Evolutionary conservation across 2,113 vertebrate genomes (phyloP).

Genomic region (Oriolus oriolus): DNA sequence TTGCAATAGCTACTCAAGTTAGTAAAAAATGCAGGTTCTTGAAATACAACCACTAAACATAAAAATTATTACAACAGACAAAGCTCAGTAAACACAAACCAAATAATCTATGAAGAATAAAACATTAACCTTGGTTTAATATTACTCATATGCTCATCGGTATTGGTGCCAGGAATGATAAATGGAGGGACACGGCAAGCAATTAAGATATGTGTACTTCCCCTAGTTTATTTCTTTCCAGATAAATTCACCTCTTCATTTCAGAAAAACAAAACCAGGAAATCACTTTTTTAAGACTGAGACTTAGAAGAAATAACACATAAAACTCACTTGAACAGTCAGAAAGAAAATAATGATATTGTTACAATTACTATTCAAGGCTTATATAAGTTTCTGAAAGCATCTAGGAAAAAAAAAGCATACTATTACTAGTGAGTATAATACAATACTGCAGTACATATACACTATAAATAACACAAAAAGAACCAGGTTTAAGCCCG

Average conservation of each 20-base stretch:
- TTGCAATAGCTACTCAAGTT: background rate
- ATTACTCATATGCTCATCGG: background rate
- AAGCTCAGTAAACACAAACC: background rate
- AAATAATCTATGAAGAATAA: background rate
- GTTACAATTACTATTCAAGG: background rate
- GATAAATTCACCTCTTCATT: background rate
- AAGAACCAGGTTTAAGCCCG: background rate
- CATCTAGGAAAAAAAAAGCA: background rate
- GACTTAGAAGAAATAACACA: background rate
- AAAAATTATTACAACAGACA: background rate
- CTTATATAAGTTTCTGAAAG: background rate
- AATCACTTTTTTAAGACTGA: background rate
- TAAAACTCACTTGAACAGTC: background rate
- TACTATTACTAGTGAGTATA: background rate
- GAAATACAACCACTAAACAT: background rate
- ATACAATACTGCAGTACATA: background rate
- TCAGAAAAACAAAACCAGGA: slow-evolving; percentile 15
- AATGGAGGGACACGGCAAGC: background rate
- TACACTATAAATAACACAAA: background rate
- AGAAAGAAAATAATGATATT: background rate
- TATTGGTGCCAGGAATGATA: background rate
- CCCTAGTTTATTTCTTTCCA: background rate
- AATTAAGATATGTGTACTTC: background rate
- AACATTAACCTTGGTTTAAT: background rate
- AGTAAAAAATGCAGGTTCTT: background rate